Base-by-base conservation (phyloP, 2,888 invertebrate species). In the Mythimna impura region DNA sequence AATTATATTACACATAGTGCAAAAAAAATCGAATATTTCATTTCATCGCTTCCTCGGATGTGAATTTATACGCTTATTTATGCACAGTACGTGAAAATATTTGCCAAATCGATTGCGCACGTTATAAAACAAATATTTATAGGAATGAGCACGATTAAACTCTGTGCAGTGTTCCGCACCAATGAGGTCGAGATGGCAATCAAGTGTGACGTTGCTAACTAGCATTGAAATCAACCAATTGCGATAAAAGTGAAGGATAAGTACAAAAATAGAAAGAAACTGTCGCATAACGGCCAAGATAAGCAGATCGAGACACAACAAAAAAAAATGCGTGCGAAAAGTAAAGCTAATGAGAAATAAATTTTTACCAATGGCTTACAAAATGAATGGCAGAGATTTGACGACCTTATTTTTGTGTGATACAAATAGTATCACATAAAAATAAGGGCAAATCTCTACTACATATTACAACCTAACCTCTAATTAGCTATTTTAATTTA, bases 191-290 rank as follows among this genome's bases (percentile, higher is more conserved):
- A 71, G 52, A 68, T 73, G 57, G 74, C 65, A 75, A 81, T 83
- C 80, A 52, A 79, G 75, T 80, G 75, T 83, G 80, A 81, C 81
- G 65, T 80, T 57, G 30, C 75, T 66, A 66, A 71, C 64, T 71
- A 60, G 57, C 83, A 71, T 68, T 83, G 83, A 81, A 80, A 79
- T 62, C 74, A 70, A 70, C 64, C 34, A 67, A 67, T 71, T 71
- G 74, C 66, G 69, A 68, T 80, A 66, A 61, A 80, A 81, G n/a
- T 69, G 83, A 83, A 83, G 80, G 80, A 83, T 75, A 43, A 30
- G 55, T 64, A 70, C 55, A 43, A 69, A 81, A 68, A 83, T 60
- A 76, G 43, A 80, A 66, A 69, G 40, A 75, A 69, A 75, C 57
- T 52, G 52, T 60, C 63, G 50, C 66, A 67, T 55, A 52, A 64